Evolutionary conservation across 2,113 vertebrate species (phyloP), one percentile per base, ranked within the genome.

Genomic region (Hemiprocne comata): DNA sequence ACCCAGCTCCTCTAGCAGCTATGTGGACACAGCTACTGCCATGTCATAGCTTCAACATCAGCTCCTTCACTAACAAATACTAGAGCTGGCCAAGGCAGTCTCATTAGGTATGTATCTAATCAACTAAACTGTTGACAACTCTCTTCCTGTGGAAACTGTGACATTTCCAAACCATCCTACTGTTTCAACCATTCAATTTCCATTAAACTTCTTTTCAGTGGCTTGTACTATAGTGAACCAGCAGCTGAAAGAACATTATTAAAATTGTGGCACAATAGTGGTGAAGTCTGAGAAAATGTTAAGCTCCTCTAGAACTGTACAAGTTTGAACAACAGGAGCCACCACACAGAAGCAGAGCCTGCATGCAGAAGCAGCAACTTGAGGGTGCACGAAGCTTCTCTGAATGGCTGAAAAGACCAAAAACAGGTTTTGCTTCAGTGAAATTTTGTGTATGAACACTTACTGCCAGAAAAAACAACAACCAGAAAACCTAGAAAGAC

Each of bases 391-490:
- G 60, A 20, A 67, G 19, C 29, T 81, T 51, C 55, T 33, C 60
- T 46, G n/a, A 72, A 79, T 4, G 20, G 42, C 66, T 75, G 17
- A 44, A 70, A 91, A 79, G 33, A 33, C 24, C 14, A 36, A 65
- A 85, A 54, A 24, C 3, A 8, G 19, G 28, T 4, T 83, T 62
- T 92, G 28, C 42, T n/a, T 70, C 26, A n/a, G 40, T 60, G 31
- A 19, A 72, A 67, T 8, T 0, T 0, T 13, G 3, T 33, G 13
- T 0, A 0, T 33, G 61, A 72, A 74, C 19, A n/a, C 13, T 18
- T n/a, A 33, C 31, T 1, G 1, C 20, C 38, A 92, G 24, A 6
- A 60, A 77, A 67, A 34, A 17, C 25, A 25, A 48, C 31, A 72
- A 20, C 33, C 8, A 61, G 23, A 44, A 74, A 89, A 55, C 19